Evolutionary conservation across 2,113 vertebrate species (phyloP).

Genomic region (Nansenia antarctica): DNA sequence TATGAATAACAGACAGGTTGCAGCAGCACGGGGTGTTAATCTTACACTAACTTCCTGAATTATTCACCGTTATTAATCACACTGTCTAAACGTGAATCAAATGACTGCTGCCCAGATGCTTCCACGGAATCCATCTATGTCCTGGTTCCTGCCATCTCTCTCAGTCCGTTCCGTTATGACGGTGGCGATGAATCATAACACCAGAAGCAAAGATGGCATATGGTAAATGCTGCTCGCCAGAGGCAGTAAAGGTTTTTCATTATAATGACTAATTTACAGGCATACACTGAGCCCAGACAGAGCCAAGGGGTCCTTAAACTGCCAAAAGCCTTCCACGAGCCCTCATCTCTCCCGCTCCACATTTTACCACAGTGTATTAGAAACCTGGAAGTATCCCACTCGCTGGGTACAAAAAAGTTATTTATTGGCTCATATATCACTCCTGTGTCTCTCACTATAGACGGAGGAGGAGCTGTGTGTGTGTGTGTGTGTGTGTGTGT

Average conservation of each 20-base stretch:
- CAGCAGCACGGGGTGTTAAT: neutral
- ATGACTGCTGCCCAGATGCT: conserved; percentile 20
- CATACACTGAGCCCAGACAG: conserved; percentile 27
- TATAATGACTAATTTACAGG: conserved; percentile 65
- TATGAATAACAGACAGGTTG: neutral
- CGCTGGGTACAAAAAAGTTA: conserved; percentile 51
- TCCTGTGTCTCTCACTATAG: conserved; percentile 41
- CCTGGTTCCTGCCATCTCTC: conserved; percentile 18
- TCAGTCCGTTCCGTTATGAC: conserved; percentile 11
- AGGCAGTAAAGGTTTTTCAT: conserved; percentile 65
- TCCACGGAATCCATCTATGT: conserved; percentile 28
- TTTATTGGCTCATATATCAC: conserved; percentile 53
- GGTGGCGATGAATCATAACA: conserved; percentile 42
- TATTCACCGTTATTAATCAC: neutral
- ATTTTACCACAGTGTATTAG: conserved; percentile 52
- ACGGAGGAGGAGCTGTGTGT: conserved; percentile 13
- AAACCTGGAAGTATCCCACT: conserved; percentile 45
- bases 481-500: conserved; percentile 1
- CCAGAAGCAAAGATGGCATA: conserved; percentile 41
- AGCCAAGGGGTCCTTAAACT: conserved; percentile 52
- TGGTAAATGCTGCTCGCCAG: conserved; percentile 56
- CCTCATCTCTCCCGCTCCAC: conserved; percentile 32
- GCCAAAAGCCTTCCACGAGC: conserved; percentile 41
- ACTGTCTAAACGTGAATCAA: neutral
- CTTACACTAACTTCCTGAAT: conserved; percentile 6